Evolutionary conservation across 2,113 vertebrate species (phyloP), one percentile per base, ranked within the genome.

Genomic region (Entelurus aequoreus): DNA sequence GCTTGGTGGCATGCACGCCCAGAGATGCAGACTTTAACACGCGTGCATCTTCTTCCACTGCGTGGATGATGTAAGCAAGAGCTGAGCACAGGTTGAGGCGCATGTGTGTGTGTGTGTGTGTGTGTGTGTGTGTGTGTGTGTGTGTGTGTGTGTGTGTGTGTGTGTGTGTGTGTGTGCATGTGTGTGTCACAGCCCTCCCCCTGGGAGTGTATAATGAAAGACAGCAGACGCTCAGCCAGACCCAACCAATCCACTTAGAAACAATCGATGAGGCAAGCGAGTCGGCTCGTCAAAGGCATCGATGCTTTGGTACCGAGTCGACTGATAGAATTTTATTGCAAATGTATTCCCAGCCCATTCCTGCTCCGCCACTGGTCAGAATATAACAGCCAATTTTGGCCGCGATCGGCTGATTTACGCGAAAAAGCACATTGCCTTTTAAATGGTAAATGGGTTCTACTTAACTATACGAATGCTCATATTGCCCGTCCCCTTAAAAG

Each of bases 211-310:
- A 80, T 87, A 88, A 87, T 81, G 77, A 86, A 84, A 87, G 82
- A 71, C 86, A 89, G 84, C 82, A 85, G 86, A 84, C 1, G 60
- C 77, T 75, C 84, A 63, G 69, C 65, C 79, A 90, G 89, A 75
- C 86, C 64, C 69, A 2, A 88, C 84, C 79, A 90, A 87, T 88
- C 82, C 53, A 75, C 44, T 60, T 48, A 63, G 67, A 82, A 85
- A 84, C 69, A 69, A 69, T 64, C 62, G 71, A 85, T 73, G 4
- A 58, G 36, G 55, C 56, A 42, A 38, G 35, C 50, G 62, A 59
- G 54, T 28, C 28, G 28, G 28, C 28, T 28, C 28, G 28, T 28
- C 28, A 28, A 28, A 28, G 28, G 28, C 28, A 28, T 28, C 28
- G 28, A 28, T 28, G 3, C 28, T 28, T 4, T 28, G 28, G 28